Conservation (phyloP, 2,888 invertebrate genomes). For the Chaetogeoica ovagalla region DNA sequence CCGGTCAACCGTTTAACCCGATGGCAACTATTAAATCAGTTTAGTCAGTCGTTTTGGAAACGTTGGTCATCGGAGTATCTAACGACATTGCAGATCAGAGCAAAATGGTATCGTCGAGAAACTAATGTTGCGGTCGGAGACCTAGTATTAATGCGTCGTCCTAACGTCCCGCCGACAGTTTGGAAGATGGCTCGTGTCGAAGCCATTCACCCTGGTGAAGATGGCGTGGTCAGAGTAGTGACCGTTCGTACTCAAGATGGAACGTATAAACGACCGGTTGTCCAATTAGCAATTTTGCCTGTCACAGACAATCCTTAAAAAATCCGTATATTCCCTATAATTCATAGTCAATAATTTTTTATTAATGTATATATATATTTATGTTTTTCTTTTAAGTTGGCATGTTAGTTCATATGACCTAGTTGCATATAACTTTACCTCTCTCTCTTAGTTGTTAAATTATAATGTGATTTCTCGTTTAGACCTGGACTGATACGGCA, state of each 20-base stretch:
- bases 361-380: too few species aligned
- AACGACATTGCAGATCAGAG: neutral
- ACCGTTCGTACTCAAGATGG: slow-evolving; percentile 55
- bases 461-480: too few species aligned
- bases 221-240: slow-evolving; percentile 30
- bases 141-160: neutral
- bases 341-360: too few species aligned
- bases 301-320: neutral
- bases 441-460: too few species aligned
- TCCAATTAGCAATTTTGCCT: slow-evolving; percentile 6
- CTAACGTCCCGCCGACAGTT: neutral
- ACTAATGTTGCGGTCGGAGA: neutral
- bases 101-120: neutral
- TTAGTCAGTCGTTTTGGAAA: neutral
- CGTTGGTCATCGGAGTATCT: neutral
- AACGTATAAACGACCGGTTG: slow-evolving; percentile 1
- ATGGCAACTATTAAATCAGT: neutral
- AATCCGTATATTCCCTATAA: too few species aligned
- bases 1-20: slow-evolving; percentile 13
- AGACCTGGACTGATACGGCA: too few species aligned
- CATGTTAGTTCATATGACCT: too few species aligned
- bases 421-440: too few species aligned
- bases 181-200: neutral
- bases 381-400: too few species aligned
- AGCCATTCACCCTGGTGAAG: neutral